Evolutionary conservation across 2,888 invertebrate species (phyloP).

Genomic region (Cheilosia scutellata): DNA sequence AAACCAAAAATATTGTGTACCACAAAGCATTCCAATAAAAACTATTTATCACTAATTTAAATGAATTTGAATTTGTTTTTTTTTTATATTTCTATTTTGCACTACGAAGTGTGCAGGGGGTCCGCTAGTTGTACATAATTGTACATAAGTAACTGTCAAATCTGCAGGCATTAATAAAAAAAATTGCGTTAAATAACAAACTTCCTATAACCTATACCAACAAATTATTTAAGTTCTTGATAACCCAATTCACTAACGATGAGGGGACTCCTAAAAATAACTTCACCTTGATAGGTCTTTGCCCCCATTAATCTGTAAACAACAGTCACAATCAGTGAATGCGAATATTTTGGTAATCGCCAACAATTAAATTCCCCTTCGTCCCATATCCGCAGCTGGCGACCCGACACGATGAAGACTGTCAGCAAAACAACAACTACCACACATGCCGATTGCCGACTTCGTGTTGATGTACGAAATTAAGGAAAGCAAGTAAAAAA

Average conservation of each 20-base stretch:
- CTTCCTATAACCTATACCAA: neutral
- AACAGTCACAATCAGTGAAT: constrained; percentile 5
- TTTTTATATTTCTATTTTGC: too few species aligned
- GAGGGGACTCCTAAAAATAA: constrained; percentile 13
- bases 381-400: neutral
- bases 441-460: constrained; percentile 3
- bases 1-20: too few species aligned
- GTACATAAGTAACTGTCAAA: too few species aligned
- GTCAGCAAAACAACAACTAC: neutral
- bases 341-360: constrained; percentile 63
- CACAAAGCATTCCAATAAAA: too few species aligned
- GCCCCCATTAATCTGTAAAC: constrained; percentile 28
- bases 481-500: constrained; percentile 14
- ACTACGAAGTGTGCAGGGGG: too few species aligned
- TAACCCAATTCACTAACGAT: constrained; percentile 29
- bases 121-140: too few species aligned
- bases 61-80: too few species aligned
- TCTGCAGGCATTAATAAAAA: neutral
- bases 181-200: constrained; percentile 5
- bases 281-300: constrained; percentile 47
- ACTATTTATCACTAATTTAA: too few species aligned
- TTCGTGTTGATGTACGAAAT: constrained; percentile 20
- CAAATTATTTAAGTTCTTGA: neutral
- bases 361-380: constrained; percentile 18
- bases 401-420: neutral